Percentiles rank a stretch among this genome's conserved stretches.
These are phyloP conservation scores for Tenthredo notha DNA, from an alignment of 2,888 invertebrate genomes.

Conservation along the genomic window DNA sequence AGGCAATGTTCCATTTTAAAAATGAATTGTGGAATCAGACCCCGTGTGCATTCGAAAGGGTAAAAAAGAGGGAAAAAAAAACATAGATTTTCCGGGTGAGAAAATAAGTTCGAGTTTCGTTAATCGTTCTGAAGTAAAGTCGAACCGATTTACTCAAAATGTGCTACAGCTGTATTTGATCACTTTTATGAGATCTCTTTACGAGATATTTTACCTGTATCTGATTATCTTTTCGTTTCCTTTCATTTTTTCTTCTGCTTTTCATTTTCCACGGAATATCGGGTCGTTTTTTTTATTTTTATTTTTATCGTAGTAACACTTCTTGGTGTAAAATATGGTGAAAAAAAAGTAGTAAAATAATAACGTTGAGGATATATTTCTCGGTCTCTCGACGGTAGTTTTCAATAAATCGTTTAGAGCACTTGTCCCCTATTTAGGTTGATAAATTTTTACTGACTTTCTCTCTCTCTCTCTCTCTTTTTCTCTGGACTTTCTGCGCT, in stretches of 20 bases:
- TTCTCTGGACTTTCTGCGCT: not conserved
- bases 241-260: not conserved
- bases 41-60: no score
- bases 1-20: no score
- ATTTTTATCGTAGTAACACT: not conserved
- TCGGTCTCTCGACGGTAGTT: constrained; percentile 38
- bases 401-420: constrained; percentile 37
- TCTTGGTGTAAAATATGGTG: not conserved
- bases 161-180: constrained; percentile 6
- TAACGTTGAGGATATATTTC: constrained; percentile 5
- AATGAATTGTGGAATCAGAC: no score
- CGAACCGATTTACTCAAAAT: not conserved
- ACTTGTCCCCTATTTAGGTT: constrained; percentile 46
- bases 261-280: not conserved
- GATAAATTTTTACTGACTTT: constrained; percentile 40
- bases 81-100: not conserved
- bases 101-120: not conserved
- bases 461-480: not conserved
- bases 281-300: no score
- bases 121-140: not conserved
- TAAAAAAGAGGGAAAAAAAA: no score
- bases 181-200: not conserved
- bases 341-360: constrained; percentile 18
- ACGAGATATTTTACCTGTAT: not conserved
- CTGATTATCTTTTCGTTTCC: constrained; percentile 4